Conservation (phyloP, 2,888 invertebrate species). For the Physocephala rufipes region DNA sequence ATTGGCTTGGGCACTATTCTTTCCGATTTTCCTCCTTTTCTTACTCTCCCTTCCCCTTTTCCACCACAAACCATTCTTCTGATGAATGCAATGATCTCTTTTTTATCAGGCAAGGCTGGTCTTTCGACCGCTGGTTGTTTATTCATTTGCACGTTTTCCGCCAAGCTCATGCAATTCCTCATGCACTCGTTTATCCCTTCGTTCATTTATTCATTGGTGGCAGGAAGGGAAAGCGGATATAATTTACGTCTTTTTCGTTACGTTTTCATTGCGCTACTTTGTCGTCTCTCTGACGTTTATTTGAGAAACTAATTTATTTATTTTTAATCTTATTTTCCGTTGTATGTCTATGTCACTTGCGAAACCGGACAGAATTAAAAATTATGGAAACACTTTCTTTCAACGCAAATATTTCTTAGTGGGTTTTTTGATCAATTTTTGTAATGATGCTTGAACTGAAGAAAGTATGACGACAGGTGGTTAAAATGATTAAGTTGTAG, state of each 20-base stretch:
- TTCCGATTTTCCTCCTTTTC: not conserved
- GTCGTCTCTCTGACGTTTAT: too few species aligned
- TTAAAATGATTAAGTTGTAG: too few species aligned
- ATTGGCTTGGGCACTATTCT: not conserved
- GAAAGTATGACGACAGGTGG: too few species aligned
- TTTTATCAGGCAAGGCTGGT: not conserved
- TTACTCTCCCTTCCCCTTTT: not conserved
- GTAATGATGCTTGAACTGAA: too few species aligned
- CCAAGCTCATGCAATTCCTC: conserved; percentile 2
- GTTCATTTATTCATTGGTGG: too few species aligned
- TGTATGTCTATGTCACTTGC: not conserved
- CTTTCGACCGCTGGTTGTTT: conserved; percentile 25
- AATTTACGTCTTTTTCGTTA: not conserved
- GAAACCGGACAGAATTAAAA: conserved; percentile 18
- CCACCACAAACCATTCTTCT: too few species aligned
- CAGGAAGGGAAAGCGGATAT: not conserved
- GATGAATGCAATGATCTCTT: too few species aligned
- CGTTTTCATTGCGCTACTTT: not conserved
- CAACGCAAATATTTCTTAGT: conserved; percentile 21
- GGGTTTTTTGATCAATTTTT: too few species aligned
- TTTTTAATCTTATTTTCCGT: not conserved
- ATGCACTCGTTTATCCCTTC: not conserved
- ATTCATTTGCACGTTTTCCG: conserved; percentile 25
- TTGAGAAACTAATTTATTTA: too few species aligned
- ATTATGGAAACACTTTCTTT: conserved; percentile 33